These are phyloP conservation scores for Idris sp. DNA, from an alignment of 1,140 invertebrate genomes.

Conservation along the genomic window DNA sequence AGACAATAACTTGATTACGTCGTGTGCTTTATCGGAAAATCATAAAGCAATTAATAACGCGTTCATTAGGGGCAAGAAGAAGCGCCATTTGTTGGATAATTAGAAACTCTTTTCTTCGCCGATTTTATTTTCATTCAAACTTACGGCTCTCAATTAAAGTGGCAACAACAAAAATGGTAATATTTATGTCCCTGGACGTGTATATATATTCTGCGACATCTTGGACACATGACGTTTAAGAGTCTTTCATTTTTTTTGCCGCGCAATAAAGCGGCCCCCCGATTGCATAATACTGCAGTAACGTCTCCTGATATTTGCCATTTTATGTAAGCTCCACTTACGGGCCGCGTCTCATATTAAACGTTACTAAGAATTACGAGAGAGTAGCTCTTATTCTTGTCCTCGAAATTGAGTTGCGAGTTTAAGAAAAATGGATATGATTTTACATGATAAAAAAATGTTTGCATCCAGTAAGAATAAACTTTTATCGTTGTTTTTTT, in stretches of 20 bases:
- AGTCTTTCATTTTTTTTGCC: slow-evolving; percentile 53
- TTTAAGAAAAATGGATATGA: no score
- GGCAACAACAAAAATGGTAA: slow-evolving; percentile 20
- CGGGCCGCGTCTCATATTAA: slow-evolving; percentile 72
- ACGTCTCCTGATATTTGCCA: slow-evolving; percentile 74
- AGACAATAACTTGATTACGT: slow-evolving; percentile 72
- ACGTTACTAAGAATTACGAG: slow-evolving; percentile 72
- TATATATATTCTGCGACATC: slow-evolving; percentile 69
- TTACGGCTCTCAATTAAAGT: slow-evolving; percentile 46
- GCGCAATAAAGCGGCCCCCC: slow-evolving; percentile 69
- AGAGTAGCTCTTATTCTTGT: slow-evolving; percentile 39
- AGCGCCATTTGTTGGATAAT: slow-evolving; percentile 76
- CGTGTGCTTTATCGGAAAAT: slow-evolving; percentile 75
- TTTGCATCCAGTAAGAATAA: no score
- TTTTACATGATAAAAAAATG: no score
- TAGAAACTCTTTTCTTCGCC: slow-evolving; percentile 48
- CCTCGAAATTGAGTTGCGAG: slow-evolving; percentile 64
- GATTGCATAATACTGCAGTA: slow-evolving; percentile 74
- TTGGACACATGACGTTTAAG: slow-evolving; percentile 71
- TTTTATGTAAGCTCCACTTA: slow-evolving; percentile 73
- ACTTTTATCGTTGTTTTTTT: no score
- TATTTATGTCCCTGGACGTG: slow-evolving; percentile 1
- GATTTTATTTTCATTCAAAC: slow-evolving; percentile 40
- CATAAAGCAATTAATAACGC: slow-evolving; percentile 78
- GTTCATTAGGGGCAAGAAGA: slow-evolving; percentile 73